Conservation (phyloP, 1,140 invertebrate genomes). For the Conus betulinus region DNA sequence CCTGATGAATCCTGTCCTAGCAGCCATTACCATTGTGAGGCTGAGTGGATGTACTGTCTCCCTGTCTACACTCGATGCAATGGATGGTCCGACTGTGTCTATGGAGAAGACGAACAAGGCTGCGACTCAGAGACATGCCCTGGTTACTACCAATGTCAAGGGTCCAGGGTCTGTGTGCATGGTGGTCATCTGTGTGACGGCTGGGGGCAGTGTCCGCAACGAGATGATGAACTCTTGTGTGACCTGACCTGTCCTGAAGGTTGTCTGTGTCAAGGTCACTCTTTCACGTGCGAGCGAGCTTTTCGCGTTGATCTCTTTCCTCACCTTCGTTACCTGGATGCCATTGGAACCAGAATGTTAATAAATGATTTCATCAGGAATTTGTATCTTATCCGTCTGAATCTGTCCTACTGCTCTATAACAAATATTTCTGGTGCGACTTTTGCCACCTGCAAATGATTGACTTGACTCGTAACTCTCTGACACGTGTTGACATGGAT, state of each 20-base stretch:
- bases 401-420: neutral
- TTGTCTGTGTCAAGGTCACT: neutral
- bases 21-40: no score
- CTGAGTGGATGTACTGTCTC: no score
- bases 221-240: neutral
- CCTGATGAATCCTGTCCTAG: no score
- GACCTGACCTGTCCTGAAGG: neutral
- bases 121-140: no score
- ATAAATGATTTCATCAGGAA: neutral
- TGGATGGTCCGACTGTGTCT: no score
- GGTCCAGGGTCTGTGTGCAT: neutral
- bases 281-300: neutral
- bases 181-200: neutral
- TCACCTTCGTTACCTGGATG: neutral
- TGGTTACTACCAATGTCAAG: no score
- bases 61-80: no score
- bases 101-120: no score
- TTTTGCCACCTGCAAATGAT: neutral
- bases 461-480: conserved; percentile 29
- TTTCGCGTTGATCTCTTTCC: neutral
- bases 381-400: neutral
- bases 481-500: neutral
- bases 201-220: neutral
- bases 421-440: neutral
- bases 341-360: neutral